These are phyloP conservation scores for Notolabrus celidotus DNA, from an alignment of 2,797 vertebrate genomes.

Conservation along the genomic window DNA sequence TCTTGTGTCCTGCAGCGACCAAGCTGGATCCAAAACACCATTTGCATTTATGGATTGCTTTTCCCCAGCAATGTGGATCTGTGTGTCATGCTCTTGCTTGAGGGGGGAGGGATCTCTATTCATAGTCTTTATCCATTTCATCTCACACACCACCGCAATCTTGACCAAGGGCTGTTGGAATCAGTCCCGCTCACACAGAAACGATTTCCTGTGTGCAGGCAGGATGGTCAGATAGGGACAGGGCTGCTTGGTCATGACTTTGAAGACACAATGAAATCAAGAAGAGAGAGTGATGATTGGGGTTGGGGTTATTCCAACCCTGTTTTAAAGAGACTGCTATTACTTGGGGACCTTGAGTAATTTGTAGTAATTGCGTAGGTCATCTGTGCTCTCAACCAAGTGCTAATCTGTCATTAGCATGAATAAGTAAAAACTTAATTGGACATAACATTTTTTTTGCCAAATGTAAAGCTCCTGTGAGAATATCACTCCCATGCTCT, in stretches of 20 bases:
- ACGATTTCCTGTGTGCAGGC: constrained; percentile 32
- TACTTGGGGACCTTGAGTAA: background rate
- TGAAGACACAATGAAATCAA: constrained; percentile 36
- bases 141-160: constrained; percentile 51
- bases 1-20: constrained; percentile 71
- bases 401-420: background rate
- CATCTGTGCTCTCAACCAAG: background rate
- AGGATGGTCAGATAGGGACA: constrained; percentile 18
- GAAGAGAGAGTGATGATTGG: background rate
- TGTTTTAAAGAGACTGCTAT: background rate
- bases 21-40: constrained; percentile 60
- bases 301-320: too few species aligned
- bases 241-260: constrained; percentile 28
- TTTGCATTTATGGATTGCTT: constrained; percentile 82
- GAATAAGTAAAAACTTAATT: too few species aligned
- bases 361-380: background rate
- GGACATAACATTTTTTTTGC: too few species aligned
- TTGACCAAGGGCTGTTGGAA: constrained; percentile 55
- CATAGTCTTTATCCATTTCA: constrained; percentile 74
- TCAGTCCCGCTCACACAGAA: constrained; percentile 31
- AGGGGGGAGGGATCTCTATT: constrained; percentile 69
- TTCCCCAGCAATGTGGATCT: constrained; percentile 47
- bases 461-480: too few species aligned
- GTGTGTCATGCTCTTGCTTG: constrained; percentile 67
- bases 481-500: too few species aligned